A percentile compares a stretch with the other conserved stretches of the same genome.
Evolutionary conservation across 2,113 vertebrate genomes (phyloP).

Genomic region (Microtus pennsylvanicus): DNA sequence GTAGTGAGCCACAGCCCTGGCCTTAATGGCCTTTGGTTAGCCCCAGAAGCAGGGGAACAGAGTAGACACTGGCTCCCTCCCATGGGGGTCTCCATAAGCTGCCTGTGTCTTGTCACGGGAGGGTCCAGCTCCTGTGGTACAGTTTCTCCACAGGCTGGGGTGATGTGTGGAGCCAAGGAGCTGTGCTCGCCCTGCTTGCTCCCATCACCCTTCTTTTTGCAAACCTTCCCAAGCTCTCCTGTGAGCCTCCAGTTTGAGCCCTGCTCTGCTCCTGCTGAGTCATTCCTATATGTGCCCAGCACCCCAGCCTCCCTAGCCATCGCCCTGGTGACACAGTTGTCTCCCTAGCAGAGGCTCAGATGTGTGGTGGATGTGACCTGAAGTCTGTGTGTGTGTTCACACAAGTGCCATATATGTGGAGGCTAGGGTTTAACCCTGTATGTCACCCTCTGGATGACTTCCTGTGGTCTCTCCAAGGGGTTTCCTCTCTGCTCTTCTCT

Average conservation of each 20-base stretch:
- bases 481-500: not conserved
- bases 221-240: not conserved
- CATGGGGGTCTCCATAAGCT: not conserved
- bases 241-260: not conserved
- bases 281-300: not conserved
- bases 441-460: not conserved
- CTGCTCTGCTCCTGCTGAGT: not conserved
- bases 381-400: not conserved
- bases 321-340: not conserved
- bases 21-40: not conserved
- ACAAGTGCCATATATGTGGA: not conserved
- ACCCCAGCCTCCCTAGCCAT: not conserved
- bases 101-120: not conserved
- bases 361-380: constrained; percentile 45
- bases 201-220: not conserved
- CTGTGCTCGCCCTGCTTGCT: not conserved
- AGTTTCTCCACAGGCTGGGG: not conserved
- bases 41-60: not conserved
- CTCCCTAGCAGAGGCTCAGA: not conserved
- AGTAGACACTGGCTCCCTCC: not conserved
- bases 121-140: not conserved
- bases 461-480: not conserved
- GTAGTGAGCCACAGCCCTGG: not conserved
- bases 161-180: not conserved
- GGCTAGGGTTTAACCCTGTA: not conserved